phyloP scores from a whole-genome alignment of 2,888 invertebrate species.

The Malthinus flaveolus region DNA sequence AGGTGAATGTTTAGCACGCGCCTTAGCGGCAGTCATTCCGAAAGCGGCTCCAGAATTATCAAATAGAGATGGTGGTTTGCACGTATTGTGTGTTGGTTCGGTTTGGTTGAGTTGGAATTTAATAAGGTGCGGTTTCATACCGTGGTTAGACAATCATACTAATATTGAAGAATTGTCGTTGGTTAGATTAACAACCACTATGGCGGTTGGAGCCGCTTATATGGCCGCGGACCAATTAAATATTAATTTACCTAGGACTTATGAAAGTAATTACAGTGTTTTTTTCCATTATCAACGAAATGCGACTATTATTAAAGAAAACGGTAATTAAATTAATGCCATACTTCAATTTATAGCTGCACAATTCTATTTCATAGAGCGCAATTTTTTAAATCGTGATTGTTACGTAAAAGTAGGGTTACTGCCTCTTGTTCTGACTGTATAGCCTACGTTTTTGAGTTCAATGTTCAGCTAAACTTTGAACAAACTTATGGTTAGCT shows the following conservation, averaged over 20 bases:
- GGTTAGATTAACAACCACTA: constrained; percentile 70
- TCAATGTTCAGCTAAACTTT: no score
- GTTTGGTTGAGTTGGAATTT: constrained; percentile 93
- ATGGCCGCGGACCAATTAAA: constrained; percentile 74
- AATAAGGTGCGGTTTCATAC: constrained; percentile 71
- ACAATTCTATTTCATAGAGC: neutral
- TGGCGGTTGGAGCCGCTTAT: constrained; percentile 86
- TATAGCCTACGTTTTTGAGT: no score
- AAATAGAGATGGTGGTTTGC: constrained; percentile 58
- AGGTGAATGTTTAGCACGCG: constrained; percentile 67
- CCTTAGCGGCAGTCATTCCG: constrained; percentile 65
- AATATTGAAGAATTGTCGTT: constrained; percentile 63
- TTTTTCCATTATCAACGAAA: constrained; percentile 63
- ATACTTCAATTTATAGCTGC: neutral
- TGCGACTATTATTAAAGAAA: neutral
- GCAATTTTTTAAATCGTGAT: neutral
- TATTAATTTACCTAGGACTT: constrained; percentile 69
- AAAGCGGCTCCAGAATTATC: constrained; percentile 64
- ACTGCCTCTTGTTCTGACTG: no score
- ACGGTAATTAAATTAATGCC: no score
- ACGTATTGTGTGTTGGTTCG: constrained; percentile 88
- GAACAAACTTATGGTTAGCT: no score
- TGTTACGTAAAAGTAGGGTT: neutral
- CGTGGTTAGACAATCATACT: constrained; percentile 56
- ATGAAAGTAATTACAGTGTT: constrained; percentile 67